A percentile compares a stretch with the other conserved stretches of the same genome.
These are phyloP conservation scores for Phoenicopterus ruber DNA, from an alignment of 2,113 vertebrate species.

Conservation along the genomic window DNA sequence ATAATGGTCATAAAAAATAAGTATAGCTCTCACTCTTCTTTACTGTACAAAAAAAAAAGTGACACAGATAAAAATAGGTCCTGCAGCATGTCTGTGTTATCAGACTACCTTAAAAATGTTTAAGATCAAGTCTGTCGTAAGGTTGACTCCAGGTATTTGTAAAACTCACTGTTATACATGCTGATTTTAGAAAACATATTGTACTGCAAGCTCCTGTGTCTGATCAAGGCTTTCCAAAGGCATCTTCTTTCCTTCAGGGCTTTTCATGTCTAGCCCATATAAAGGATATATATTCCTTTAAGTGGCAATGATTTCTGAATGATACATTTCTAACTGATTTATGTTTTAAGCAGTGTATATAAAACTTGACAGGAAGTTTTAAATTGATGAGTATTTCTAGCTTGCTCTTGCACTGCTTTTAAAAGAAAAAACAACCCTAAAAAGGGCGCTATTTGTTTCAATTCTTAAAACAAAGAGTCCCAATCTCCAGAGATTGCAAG, in stretches of 20 bases:
- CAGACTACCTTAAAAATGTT: neutral
- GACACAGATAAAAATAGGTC: neutral
- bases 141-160: neutral
- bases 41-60: neutral
- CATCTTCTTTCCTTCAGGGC: neutral
- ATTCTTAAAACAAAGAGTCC: neutral
- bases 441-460: neutral
- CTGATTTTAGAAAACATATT: neutral
- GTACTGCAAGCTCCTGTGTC: neutral
- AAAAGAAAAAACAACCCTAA: neutral
- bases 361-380: neutral
- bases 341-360: neutral
- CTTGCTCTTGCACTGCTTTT: neutral
- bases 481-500: neutral
- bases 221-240: neutral
- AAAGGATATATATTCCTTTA: neutral
- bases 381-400: neutral
- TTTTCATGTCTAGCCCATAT: neutral
- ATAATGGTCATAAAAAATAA: neutral
- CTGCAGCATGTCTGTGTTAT: neutral
- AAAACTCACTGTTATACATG: neutral
- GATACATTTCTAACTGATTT: neutral
- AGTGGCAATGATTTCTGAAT: conserved; percentile 4
- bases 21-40: neutral
- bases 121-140: neutral